A percentile compares a stretch with the other conserved stretches of the same genome.
phyloP scores from a whole-genome alignment of 35 echinoderm and acorn worm genomes.

The Heliocidaris erythrogramma region DNA sequence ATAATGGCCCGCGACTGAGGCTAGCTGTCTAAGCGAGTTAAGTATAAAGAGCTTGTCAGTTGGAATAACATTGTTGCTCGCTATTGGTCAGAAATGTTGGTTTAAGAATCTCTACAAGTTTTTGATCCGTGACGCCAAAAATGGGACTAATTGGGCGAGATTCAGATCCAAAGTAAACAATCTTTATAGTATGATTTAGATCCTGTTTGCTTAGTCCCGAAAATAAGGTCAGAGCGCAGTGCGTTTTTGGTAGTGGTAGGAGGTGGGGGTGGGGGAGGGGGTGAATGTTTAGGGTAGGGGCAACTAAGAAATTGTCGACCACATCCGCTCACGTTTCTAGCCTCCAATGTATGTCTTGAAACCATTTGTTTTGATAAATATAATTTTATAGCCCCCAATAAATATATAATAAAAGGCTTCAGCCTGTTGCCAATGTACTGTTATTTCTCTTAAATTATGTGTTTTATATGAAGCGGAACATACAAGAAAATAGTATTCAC shows the following conservation, averaged over 20 bases:
- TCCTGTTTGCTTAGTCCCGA: neutral
- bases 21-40: neutral
- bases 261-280: neutral
- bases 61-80: neutral
- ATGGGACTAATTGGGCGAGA: constrained; percentile 1
- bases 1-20: neutral
- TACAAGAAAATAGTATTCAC: no score
- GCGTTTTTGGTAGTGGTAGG: neutral
- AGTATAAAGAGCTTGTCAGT: neutral
- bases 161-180: constrained; percentile 4
- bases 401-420: no score
- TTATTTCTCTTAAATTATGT: no score
- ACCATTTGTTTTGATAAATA: no score
- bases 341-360: no score
- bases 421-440: no score
- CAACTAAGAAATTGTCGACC: no score
- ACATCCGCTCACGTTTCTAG: no score
- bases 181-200: neutral
- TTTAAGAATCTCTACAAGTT: neutral
- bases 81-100: neutral
- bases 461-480: no score
- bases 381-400: no score
- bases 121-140: neutral
- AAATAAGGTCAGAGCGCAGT: neutral
- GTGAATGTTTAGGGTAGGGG: no score